phyloP scores from a whole-genome alignment of 2,113 vertebrate species.

The Rhagologus leucostigma region DNA sequence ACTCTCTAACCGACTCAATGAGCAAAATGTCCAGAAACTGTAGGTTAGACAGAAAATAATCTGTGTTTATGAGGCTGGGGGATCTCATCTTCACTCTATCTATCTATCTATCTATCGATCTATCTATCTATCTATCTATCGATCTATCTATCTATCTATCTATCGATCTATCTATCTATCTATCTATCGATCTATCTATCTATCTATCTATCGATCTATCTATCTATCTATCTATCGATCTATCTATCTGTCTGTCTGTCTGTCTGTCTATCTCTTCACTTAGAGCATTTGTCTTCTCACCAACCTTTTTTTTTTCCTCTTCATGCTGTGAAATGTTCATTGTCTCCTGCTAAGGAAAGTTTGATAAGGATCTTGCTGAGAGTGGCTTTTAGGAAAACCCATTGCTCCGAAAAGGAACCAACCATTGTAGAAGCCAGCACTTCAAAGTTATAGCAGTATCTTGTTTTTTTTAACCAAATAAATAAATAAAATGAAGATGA shows the following conservation, averaged over 20 bases:
- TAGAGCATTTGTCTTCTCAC: neutral
- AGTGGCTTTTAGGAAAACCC: conserved; percentile 64
- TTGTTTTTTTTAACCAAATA: conserved; percentile 64
- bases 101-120: too few relatives aligned
- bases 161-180: too few relatives aligned
- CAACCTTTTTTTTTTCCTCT: conserved; percentile 3
- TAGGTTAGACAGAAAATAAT: neutral
- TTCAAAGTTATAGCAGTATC: conserved; percentile 68
- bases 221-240: too few relatives aligned
- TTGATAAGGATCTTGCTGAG: conserved; percentile 72
- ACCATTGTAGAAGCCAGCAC: conserved; percentile 46
- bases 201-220: too few relatives aligned
- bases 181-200: too few relatives aligned
- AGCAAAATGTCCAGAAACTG: neutral
- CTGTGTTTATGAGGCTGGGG: conserved; percentile 1
- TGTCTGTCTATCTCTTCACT: neutral
- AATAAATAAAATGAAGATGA: conserved; percentile 67
- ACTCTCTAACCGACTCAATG: neutral
- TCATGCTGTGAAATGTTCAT: conserved; percentile 63
- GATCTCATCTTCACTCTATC: neutral
- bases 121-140: too few relatives aligned
- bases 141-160: too few relatives aligned
- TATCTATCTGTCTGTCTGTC: too few relatives aligned
- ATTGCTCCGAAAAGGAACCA: conserved; percentile 55
- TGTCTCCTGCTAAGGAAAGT: conserved; percentile 56